These are phyloP conservation scores for Rousettus leschenaultii DNA, from an alignment of 2,113 vertebrate species.

Conservation along the genomic window DNA sequence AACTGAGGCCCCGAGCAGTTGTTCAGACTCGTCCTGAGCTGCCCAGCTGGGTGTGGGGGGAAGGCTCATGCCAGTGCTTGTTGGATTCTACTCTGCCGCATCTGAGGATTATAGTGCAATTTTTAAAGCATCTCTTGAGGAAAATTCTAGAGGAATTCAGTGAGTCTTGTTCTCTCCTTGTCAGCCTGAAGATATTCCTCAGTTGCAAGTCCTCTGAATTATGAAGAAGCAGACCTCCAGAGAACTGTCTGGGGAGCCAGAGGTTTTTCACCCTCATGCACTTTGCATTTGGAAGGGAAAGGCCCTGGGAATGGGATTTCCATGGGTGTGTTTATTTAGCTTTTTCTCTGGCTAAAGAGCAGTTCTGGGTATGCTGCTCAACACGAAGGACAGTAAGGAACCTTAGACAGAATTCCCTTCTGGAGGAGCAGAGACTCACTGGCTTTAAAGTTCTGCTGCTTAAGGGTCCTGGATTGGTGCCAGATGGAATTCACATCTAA, in stretches of 20 bases:
- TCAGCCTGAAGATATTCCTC: background rate
- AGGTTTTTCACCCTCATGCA: background rate
- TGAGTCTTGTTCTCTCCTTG: background rate
- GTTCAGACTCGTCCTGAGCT: background rate
- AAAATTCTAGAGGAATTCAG: conserved; percentile 35
- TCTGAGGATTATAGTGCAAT: background rate
- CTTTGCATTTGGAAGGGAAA: conserved; percentile 23
- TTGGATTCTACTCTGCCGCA: background rate
- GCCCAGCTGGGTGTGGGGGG: too few relatives aligned
- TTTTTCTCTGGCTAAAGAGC: background rate
- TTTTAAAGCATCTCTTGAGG: conserved; percentile 14
- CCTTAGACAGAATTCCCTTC: background rate
- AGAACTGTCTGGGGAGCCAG: background rate
- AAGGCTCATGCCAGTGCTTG: background rate
- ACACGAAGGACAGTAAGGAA: background rate
- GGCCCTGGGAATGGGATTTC: background rate
- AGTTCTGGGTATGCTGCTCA: background rate
- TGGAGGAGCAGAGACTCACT: background rate
- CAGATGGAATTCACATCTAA: background rate
- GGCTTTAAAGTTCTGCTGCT: background rate
- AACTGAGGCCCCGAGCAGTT: background rate
- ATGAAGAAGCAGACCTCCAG: background rate
- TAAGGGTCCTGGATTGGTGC: background rate
- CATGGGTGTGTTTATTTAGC: background rate
- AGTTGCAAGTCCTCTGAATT: background rate